These are phyloP conservation scores for Blomia tropicalis DNA, from an alignment of 2,888 invertebrate species.

Conservation along the genomic window DNA sequence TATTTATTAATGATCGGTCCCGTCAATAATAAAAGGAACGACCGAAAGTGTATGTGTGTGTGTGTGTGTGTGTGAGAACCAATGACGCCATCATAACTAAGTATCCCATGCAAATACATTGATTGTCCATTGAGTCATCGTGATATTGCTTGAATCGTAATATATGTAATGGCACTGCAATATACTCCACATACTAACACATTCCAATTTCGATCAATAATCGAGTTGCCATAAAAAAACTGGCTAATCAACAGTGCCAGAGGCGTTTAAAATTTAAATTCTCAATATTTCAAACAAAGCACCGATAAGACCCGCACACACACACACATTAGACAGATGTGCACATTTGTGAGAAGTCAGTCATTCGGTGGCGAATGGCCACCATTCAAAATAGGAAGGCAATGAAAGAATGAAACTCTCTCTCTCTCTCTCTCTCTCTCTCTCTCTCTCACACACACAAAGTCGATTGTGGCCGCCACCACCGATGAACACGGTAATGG, in stretches of 20 bases:
- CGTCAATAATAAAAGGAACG: too few relatives aligned
- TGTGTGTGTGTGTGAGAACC: too few relatives aligned
- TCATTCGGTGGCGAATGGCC: too few relatives aligned
- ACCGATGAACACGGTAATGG: slow-evolving; percentile 6
- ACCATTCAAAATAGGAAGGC: too few relatives aligned
- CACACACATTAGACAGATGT: background rate
- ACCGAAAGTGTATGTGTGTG: too few relatives aligned
- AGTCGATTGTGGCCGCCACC: slow-evolving; percentile 1
- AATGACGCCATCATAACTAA: background rate
- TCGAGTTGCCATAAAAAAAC: background rate
- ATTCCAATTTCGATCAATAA: background rate
- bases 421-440: too few relatives aligned
- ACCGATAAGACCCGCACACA: background rate
- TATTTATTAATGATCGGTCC: slow-evolving; percentile 1
- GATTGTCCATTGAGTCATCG: background rate
- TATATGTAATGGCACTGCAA: too few relatives aligned
- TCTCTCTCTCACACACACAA: background rate
- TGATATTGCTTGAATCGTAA: too few relatives aligned
- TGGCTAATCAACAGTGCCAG: slow-evolving; percentile 12
- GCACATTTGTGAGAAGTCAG: too few relatives aligned
- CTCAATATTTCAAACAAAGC: slow-evolving; percentile 3
- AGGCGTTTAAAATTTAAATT: slow-evolving; percentile 11
- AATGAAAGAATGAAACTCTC: too few relatives aligned
- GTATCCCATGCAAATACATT: background rate
- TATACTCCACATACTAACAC: background rate